These are phyloP conservation scores for Centrocercus urophasianus DNA, from an alignment of 2,113 vertebrate genomes.

Conservation along the genomic window DNA sequence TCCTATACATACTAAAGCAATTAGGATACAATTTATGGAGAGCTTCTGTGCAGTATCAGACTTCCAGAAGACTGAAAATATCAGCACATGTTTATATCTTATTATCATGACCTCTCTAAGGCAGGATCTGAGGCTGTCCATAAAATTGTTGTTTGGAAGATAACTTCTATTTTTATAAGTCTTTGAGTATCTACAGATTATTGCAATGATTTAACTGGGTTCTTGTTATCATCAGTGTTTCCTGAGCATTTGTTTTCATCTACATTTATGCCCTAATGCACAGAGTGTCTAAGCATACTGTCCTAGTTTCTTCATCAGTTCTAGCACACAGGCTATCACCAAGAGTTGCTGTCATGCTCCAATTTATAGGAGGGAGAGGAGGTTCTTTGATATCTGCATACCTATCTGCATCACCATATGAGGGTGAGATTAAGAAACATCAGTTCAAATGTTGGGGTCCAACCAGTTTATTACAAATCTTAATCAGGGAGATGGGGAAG, in stretches of 20 bases:
- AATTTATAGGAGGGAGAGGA: too few species aligned
- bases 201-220: rapidly evolving
- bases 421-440: too few species aligned
- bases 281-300: background rate
- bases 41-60: background rate
- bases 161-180: background rate
- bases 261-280: background rate
- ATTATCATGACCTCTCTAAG: background rate
- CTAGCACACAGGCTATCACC: rapidly evolving
- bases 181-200: background rate
- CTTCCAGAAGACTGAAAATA: background rate
- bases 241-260: background rate
- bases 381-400: too few species aligned
- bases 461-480: too few species aligned
- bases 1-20: background rate
- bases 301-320: background rate
- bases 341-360: background rate
- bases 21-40: background rate
- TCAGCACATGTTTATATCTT: background rate
- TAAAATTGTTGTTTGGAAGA: background rate
- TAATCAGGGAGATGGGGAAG: too few species aligned
- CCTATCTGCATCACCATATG: too few species aligned
- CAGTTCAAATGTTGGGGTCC: too few species aligned
- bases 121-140: background rate
- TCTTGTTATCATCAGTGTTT: background rate